Evolutionary conservation across 2,113 vertebrate species (phyloP).

Genomic region (Nerophis lumbriciformis): DNA sequence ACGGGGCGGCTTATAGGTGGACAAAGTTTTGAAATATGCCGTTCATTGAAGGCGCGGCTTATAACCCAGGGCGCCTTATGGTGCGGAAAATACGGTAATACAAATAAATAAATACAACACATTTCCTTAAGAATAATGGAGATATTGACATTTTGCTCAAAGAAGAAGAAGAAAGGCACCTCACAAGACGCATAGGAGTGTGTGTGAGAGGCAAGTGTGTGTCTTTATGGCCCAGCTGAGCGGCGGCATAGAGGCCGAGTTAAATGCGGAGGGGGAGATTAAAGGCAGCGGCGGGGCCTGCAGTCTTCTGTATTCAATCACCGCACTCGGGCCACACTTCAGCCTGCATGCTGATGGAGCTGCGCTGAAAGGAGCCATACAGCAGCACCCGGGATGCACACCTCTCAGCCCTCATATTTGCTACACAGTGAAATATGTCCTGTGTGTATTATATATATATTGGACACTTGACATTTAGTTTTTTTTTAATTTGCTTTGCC

Average conservation of each 20-base stretch:
- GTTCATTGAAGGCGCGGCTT: too few relatives aligned
- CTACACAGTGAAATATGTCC: background rate
- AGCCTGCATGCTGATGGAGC: slow-evolving; percentile 86
- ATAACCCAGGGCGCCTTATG: too few relatives aligned
- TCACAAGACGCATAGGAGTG: slow-evolving; percentile 13
- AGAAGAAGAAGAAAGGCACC: slow-evolving; percentile 19
- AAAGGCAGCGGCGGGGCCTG: slow-evolving; percentile 77
- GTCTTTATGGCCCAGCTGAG: slow-evolving; percentile 89
- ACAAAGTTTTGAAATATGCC: too few relatives aligned
- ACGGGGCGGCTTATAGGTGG: too few relatives aligned
- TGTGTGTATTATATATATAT: too few relatives aligned
- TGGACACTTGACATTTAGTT: too few relatives aligned
- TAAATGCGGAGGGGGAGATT: slow-evolving; percentile 84
- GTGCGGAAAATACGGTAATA: too few relatives aligned
- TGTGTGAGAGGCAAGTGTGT: slow-evolving; percentile 19
- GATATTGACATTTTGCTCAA: background rate
- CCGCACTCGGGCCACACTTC: slow-evolving; percentile 75
- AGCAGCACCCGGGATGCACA: slow-evolving; percentile 52
- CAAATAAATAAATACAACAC: slow-evolving; percentile 16
- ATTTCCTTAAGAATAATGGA: slow-evolving; percentile 7
- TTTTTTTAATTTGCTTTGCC: too few relatives aligned
- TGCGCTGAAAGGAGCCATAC: slow-evolving; percentile 80
- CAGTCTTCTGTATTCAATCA: slow-evolving; percentile 87
- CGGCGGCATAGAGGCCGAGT: slow-evolving; percentile 68
- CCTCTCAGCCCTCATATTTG: slow-evolving; percentile 1